phyloP scores from a whole-genome alignment of 2,888 invertebrate species.

The Pseudeuparius sepicola region DNA sequence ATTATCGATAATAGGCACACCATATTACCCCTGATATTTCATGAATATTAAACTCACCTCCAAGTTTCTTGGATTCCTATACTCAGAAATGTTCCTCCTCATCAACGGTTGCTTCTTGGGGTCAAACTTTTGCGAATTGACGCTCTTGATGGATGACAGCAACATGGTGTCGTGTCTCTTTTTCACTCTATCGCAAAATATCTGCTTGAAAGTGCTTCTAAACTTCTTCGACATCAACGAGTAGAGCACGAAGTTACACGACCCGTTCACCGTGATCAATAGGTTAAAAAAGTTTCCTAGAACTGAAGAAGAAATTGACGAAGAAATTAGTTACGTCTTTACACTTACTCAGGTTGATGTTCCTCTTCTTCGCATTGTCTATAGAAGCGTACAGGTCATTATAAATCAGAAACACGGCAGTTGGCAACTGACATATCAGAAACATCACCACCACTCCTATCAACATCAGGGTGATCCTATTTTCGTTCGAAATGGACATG shows the following conservation, averaged over 20 bases:
- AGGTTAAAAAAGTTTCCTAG: conserved; percentile 67
- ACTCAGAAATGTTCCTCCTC: conserved; percentile 32
- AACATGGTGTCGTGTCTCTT: conserved; percentile 31
- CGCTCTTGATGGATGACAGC: conserved; percentile 27
- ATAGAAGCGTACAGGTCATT: conserved; percentile 29
- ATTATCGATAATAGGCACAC: no score
- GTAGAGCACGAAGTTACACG: conserved; percentile 68
- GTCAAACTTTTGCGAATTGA: conserved; percentile 27
- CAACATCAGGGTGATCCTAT: conserved; percentile 64
- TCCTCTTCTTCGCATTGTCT: conserved; percentile 23
- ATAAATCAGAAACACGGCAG: conserved; percentile 50
- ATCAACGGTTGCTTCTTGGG: conserved; percentile 29
- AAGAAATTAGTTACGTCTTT: not conserved
- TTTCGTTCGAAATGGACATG: conserved; percentile 49
- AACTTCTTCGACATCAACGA: conserved; percentile 68
- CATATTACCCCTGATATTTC: no score
- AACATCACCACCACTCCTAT: conserved; percentile 68
- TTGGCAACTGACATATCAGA: conserved; percentile 62
- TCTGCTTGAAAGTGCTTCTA: conserved; percentile 44
- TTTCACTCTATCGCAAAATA: conserved; percentile 32
- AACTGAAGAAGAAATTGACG: conserved; percentile 32
- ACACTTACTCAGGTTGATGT: conserved; percentile 33
- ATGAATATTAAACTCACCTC: no score
- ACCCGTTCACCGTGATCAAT: conserved; percentile 59
- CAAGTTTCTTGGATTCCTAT: conserved; percentile 37